phyloP scores from a whole-genome alignment of 2,797 vertebrate genomes.

The Vespertilio murinus region DNA sequence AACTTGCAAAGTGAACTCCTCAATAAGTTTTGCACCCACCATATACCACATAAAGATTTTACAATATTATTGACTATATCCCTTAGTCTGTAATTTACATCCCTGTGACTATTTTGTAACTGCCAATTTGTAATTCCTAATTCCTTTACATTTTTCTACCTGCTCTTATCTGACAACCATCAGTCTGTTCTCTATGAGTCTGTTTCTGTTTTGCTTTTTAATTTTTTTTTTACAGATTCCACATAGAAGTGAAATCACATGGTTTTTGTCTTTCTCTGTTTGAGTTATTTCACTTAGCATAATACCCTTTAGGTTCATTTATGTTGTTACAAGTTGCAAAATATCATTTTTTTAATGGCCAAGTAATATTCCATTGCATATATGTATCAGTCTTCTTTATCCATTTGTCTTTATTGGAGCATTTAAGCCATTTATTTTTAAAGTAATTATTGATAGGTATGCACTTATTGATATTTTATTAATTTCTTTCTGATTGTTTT shows the following conservation, averaged over 20 bases:
- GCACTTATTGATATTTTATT: not conserved
- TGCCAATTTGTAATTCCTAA: not conserved
- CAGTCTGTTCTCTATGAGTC: not conserved
- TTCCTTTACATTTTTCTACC: not conserved
- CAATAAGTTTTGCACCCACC: not conserved
- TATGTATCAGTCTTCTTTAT: not conserved
- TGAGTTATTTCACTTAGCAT: not conserved
- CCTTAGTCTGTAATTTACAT: not conserved
- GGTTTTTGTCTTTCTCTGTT: not conserved
- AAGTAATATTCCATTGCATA: not conserved
- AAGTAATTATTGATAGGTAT: not conserved
- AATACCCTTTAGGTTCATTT: not conserved
- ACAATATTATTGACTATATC: not conserved
- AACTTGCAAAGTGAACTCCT: not conserved
- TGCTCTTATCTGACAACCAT: not conserved
- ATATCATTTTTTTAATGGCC: not conserved
- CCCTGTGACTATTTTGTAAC: not conserved
- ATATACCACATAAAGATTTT: not conserved
- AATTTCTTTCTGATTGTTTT: not conserved
- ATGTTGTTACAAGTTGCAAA: not conserved
- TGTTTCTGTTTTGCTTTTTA: not conserved
- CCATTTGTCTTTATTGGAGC: not conserved
- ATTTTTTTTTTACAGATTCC: not conserved
- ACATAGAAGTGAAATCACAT: not conserved
- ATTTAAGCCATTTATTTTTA: not conserved